Percentiles rank a stretch among this genome's conserved stretches.
Conservation (phyloP, 2,113 vertebrate genomes). For the Dascyllus trimaculatus region DNA sequence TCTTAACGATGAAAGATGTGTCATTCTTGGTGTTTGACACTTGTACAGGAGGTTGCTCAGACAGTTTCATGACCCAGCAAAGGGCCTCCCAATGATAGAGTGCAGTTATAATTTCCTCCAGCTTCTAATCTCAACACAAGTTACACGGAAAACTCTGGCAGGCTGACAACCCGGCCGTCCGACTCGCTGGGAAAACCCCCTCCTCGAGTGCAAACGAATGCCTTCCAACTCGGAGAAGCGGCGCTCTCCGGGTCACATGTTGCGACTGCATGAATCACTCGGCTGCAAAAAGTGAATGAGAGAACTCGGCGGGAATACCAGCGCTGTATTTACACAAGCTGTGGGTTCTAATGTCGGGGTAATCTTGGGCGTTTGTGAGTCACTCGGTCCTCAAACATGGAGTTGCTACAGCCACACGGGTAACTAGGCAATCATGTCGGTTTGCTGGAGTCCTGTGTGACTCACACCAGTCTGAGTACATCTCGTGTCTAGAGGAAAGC, state of each 20-base stretch:
- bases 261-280: slow-evolving; percentile 65
- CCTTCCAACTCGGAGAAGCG: slow-evolving; percentile 14
- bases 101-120: background rate
- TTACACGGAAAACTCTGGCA: slow-evolving; percentile 18
- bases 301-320: slow-evolving; percentile 63
- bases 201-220: slow-evolving; percentile 14
- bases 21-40: too few relatives aligned
- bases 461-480: slow-evolving; percentile 49
- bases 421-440: slow-evolving; percentile 57
- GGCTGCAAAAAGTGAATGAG: slow-evolving; percentile 65
- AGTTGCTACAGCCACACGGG: slow-evolving; percentile 52
- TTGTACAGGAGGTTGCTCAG: background rate
- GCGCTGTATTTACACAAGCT: slow-evolving; percentile 67
- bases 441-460: slow-evolving; percentile 55
- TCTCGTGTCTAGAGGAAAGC: slow-evolving; percentile 61
- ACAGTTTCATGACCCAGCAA: too few relatives aligned
- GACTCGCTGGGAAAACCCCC: slow-evolving; percentile 24
- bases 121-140: slow-evolving; percentile 13
- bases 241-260: slow-evolving; percentile 45
- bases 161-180: background rate
- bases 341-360: slow-evolving; percentile 73
- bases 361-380: slow-evolving; percentile 70
- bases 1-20: too few relatives aligned
- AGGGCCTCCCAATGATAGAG: background rate
- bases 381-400: slow-evolving; percentile 67